A percentile compares a stretch with the other conserved stretches of the same genome.
Evolutionary conservation across 2,113 vertebrate species (phyloP).

Genomic region (Microcebus jonahi): DNA sequence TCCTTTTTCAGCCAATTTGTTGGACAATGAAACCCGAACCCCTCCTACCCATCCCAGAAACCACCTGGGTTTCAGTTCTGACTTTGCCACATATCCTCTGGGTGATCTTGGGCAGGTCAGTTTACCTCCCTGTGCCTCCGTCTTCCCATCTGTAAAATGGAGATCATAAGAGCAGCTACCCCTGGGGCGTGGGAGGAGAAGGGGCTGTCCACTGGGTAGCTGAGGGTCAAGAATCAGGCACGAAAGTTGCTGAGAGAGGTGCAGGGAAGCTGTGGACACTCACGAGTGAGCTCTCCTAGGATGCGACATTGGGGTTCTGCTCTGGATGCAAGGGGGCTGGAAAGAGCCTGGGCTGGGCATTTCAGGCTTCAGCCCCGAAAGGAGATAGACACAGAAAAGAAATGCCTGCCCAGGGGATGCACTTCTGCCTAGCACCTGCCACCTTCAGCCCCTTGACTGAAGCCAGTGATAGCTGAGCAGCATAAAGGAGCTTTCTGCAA

Average conservation of each 20-base stretch:
- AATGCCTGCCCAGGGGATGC: not conserved
- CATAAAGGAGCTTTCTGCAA: conserved; percentile 37
- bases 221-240: not conserved
- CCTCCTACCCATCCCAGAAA: no score
- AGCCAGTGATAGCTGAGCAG: not conserved
- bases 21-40: not conserved
- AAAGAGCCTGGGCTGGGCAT: not conserved
- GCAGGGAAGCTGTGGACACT: not conserved
- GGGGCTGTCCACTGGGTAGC: not conserved
- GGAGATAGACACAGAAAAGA: conserved; percentile 35
- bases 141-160: not conserved
- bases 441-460: not conserved
- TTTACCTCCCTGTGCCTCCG: not conserved
- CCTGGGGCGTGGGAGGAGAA: not conserved
- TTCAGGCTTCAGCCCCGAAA: not conserved
- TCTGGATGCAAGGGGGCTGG: not conserved
- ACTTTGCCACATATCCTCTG: not conserved
- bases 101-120: not conserved
- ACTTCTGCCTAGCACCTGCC: not conserved
- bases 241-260: not conserved
- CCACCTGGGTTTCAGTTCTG: not conserved
- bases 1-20: conserved; percentile 13
- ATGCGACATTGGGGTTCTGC: not conserved
- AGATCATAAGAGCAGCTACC: not conserved
- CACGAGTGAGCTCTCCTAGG: fast-evolving